Evolutionary conservation across 2,888 invertebrate genomes (phyloP), one percentile per base, ranked within the genome.

Genomic region (Lepidocyrtinus sp.): DNA sequence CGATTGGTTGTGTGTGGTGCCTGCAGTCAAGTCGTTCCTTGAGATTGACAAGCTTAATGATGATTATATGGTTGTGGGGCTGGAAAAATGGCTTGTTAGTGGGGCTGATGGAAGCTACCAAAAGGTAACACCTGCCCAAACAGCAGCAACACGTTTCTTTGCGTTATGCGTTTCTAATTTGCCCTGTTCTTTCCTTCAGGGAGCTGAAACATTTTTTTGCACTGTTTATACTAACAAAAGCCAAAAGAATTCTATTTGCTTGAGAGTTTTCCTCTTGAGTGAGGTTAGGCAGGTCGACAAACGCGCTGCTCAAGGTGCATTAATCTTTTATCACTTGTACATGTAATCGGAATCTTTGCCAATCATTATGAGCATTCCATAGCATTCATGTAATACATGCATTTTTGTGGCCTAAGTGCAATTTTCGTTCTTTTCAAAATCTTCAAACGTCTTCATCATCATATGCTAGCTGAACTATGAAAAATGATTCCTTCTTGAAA

Each of bases 21-120:
- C 75, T 67, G 67, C 67, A 75, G 75, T 75, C 75, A 68, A 36
- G 22, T 75, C 59, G 46, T 75, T n/a, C n/a, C n/a, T 75, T 67
- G 19, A 12, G 75, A 75, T 75, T 68, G 75, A 75, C 75, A 75
- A 45, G 59, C 59, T 59, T 75, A 75, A 75, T 75, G 75, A 75
- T 75, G 75, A 75, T 75, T 75, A 68, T 59, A 46, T 36, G 64
- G 73, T 61, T 71, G 72, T 45, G 36, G 50, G 17, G 55, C 59
- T 45, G 36, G 59, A 21, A 55, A 73, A 71, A 71, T 36, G 61
- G 27, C 75, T 75, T 67, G 75, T 75, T 75, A 75, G 75, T 59
- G 55, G 36, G 2, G 27, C 26, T 25, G 45, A 24, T 17, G 36
- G 61, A 75, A 62, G 36, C 75, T 75, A 75, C 75, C 27, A 59